A percentile compares a stretch with the other conserved stretches of the same genome.
phyloP scores from a whole-genome alignment of 2,113 vertebrate species.

The Mesoclemmys tuberculata region DNA sequence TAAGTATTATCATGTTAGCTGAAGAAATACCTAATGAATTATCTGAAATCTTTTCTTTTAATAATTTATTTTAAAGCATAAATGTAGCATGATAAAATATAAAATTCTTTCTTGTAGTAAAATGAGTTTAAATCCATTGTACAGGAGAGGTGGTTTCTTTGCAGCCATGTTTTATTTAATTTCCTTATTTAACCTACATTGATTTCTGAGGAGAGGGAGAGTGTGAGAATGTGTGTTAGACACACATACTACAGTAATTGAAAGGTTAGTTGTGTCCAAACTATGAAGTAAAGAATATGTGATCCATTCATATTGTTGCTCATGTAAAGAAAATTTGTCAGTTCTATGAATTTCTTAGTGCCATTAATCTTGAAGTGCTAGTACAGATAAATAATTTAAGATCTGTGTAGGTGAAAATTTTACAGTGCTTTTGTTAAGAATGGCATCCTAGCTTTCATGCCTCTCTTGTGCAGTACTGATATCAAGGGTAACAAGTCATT shows the following conservation, averaged over 20 bases:
- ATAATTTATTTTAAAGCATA: not conserved
- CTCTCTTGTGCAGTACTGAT: not conserved
- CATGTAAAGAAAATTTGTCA: not conserved
- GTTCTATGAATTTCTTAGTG: not conserved
- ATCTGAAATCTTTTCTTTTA: not conserved
- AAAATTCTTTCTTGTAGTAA: not conserved
- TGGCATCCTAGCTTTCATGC: not conserved
- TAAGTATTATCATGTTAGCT: not conserved
- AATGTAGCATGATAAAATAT: not conserved
- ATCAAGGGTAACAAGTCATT: not conserved
- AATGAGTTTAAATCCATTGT: not conserved
- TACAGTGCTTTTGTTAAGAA: not conserved
- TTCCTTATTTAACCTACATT: not conserved
- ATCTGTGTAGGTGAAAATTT: not conserved
- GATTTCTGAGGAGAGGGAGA: not conserved
- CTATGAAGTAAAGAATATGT: not conserved
- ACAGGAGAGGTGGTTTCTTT: not conserved
- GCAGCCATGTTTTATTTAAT: not conserved
- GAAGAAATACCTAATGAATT: not conserved
- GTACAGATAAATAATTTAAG: not conserved
- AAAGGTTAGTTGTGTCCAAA: not conserved
- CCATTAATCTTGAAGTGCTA: constrained; percentile 4
- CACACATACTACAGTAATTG: not conserved
- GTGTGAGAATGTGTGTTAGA: not conserved
- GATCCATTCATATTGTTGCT: not conserved